Percentiles rank a stretch among this genome's conserved stretches.
Conservation (phyloP, 2,797 vertebrate genomes). For the Trematomus bernacchii region DNA sequence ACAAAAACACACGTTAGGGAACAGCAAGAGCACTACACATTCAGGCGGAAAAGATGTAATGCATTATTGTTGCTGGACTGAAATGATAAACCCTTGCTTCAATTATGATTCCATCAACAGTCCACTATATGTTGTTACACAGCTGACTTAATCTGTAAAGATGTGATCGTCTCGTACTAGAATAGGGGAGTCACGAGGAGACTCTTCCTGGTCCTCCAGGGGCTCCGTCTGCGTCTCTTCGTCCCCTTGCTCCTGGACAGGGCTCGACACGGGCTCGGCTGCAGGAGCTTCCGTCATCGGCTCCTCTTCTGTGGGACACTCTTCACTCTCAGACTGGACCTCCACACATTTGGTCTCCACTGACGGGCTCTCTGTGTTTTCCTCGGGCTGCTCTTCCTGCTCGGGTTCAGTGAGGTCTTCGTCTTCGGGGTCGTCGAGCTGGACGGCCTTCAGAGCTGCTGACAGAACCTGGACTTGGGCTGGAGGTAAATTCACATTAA, state of each 20-base stretch:
- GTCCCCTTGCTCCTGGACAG: slow-evolving; percentile 73
- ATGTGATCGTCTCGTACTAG: slow-evolving; percentile 55
- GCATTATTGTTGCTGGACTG: neutral
- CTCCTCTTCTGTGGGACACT: slow-evolving; percentile 62
- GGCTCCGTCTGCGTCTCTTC: slow-evolving; percentile 62
- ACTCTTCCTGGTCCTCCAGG: slow-evolving; percentile 69
- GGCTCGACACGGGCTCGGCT: slow-evolving; percentile 51
- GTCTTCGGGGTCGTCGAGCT: slow-evolving; percentile 86
- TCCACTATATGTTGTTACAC: neutral
- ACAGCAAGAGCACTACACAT: neutral
- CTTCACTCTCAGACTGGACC: slow-evolving; percentile 60
- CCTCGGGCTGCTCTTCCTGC: slow-evolving; percentile 53
- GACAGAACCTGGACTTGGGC: slow-evolving; percentile 93
- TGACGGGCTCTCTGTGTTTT: neutral
- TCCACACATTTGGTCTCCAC: slow-evolving; percentile 60
- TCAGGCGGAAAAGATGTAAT: neutral
- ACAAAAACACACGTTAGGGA: slow-evolving; percentile 3
- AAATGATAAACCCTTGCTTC: neutral
- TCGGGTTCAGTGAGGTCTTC: slow-evolving; percentile 53
- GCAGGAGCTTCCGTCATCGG: slow-evolving; percentile 41
- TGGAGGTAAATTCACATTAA: slow-evolving; percentile 58
- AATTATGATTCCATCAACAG: neutral
- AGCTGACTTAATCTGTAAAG: slow-evolving; percentile 29
- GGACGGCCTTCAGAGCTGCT: slow-evolving; percentile 90
- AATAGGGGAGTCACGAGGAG: slow-evolving; percentile 71